Evolutionary conservation across 2,888 invertebrate genomes (phyloP), one percentile per base, ranked within the genome.

Genomic region (Tipula confusa): DNA sequence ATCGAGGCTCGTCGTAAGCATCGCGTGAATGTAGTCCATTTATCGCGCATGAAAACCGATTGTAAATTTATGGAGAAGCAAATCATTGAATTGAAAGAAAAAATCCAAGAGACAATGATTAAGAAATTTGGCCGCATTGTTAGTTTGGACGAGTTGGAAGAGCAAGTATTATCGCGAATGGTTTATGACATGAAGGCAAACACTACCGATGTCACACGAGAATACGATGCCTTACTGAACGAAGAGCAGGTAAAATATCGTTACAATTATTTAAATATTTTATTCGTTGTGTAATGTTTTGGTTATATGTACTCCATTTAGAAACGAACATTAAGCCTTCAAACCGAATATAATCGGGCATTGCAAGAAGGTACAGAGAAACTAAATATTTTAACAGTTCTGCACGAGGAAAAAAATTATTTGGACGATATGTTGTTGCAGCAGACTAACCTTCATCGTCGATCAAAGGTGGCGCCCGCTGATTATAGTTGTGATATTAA

Each of bases 11-110:
- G 91, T 84, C 89, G 91, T 36, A 91, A 92, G 86, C 93, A 94
- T 86, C 11, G 85, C 87, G 91, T 93, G 79, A 94, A 94, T 87
- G 92, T 93, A 84, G 91, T 91, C 0, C 95, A 95, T 87, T 87
- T 95, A 84, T 91, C 92, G 83, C 92, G 94, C 85, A 94, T 95
- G 93, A 92, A 92, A 87, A 90, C 93, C 0, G 95, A 95, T 87
- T 90, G 94, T 13, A 91, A 91, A 81, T 91, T 92, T 82, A 95
- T 95, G 95, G 90, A 92, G 7, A 88, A 88, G 0, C 90, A 91
- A 83, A 93, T 94, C 0, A 89, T 89, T 1, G 89, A 90, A 7
- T 87, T 95, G 3, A 92, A 93, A 83, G 91, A 91, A 1, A 90
- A 89, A 87, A 91, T 92, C 29, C 87, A 88, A 13, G 88, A 90